These are phyloP conservation scores for Epirrhoe tristata DNA, from an alignment of 2,888 invertebrate species.

Conservation along the genomic window DNA sequence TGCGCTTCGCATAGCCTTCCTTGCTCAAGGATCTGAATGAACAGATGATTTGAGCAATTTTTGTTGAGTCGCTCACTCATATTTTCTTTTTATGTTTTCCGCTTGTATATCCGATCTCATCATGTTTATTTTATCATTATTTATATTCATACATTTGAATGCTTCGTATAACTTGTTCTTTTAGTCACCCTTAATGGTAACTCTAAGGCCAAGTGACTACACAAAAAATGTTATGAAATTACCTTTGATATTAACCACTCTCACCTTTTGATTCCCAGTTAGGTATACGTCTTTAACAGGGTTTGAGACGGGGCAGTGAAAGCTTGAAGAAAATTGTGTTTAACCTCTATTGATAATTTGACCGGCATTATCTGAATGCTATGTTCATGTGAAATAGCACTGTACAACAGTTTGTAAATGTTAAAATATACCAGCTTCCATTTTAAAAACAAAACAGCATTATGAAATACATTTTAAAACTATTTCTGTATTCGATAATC, in stretches of 20 bases:
- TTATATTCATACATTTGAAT: neutral
- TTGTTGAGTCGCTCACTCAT: conserved; percentile 9
- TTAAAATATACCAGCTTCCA: no score
- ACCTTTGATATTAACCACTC: no score
- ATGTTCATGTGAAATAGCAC: no score
- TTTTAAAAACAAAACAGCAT: no score
- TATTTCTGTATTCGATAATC: conserved; percentile 26
- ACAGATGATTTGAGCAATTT: conserved; percentile 21
- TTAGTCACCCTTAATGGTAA: neutral
- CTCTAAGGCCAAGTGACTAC: neutral
- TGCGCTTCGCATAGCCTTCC: conserved; percentile 17
- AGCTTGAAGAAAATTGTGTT: no score
- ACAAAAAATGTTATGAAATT: neutral
- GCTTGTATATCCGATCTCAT: conserved; percentile 3
- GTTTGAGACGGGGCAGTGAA: no score
- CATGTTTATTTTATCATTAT: neutral
- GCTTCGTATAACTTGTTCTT: neutral
- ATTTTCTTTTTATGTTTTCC: conserved; percentile 16
- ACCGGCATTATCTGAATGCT: no score
- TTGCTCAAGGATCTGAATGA: conserved; percentile 23
- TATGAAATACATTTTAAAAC: conserved; percentile 3
- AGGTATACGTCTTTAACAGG: no score
- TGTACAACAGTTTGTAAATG: no score
- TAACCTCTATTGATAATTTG: no score
- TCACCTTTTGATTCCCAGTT: no score